These are phyloP conservation scores for Eupithecia tripunctaria DNA, from an alignment of 2,888 invertebrate genomes.

Conservation along the genomic window DNA sequence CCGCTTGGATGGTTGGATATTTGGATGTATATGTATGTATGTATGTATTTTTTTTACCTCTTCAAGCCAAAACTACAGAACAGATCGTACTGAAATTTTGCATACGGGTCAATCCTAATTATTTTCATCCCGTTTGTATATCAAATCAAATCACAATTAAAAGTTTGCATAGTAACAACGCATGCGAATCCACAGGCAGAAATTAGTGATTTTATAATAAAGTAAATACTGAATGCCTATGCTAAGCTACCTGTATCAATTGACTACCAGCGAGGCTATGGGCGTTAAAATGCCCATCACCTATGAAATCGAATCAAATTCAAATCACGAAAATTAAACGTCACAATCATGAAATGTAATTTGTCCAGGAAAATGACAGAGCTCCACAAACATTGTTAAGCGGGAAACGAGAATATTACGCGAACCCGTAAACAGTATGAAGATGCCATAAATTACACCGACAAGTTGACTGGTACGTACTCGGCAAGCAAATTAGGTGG, in stretches of 20 bases:
- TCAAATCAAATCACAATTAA: too few relatives aligned
- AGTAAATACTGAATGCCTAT: background rate
- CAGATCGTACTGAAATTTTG: too few relatives aligned
- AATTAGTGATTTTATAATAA: background rate
- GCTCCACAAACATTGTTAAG: constrained; percentile 45
- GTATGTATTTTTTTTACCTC: too few relatives aligned
- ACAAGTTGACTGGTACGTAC: constrained; percentile 68
- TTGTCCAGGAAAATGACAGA: constrained; percentile 42
- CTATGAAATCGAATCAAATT: constrained; percentile 16
- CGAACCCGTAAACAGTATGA: constrained; percentile 52
- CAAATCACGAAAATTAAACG: constrained; percentile 25
- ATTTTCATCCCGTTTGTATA: too few relatives aligned
- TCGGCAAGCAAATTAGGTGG: constrained; percentile 75
- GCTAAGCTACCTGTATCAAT: background rate
- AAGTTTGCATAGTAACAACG: too few relatives aligned
- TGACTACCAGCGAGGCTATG: background rate
- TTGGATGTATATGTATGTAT: too few relatives aligned
- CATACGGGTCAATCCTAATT: too few relatives aligned
- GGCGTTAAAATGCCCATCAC: background rate
- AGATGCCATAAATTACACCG: constrained; percentile 68
- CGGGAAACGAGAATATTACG: constrained; percentile 44
- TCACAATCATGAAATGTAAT: constrained; percentile 39
- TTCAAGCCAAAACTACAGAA: too few relatives aligned
- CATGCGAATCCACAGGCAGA: too few relatives aligned
- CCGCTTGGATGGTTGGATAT: too few relatives aligned